phyloP scores from a whole-genome alignment of 2,888 invertebrate species.

The Apodemia hepburni region DNA sequence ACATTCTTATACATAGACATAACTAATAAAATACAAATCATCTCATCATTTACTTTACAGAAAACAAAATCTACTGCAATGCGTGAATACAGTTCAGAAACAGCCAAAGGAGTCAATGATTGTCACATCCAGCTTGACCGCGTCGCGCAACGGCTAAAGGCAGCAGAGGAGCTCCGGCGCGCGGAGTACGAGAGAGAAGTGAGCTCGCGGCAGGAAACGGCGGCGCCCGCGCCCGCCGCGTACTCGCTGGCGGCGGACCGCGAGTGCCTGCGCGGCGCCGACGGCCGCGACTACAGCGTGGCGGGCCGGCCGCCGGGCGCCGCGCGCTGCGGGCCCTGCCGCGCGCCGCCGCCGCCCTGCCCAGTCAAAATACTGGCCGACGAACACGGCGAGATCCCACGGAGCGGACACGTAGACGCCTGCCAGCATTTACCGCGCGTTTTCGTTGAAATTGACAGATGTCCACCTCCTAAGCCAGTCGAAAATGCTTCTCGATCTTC shows the following conservation, averaged over 20 bases:
- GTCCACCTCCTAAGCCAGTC: conserved; percentile 3
- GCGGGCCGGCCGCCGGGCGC: conserved; percentile 18
- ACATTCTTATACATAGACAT: too few relatives aligned
- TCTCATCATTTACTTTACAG: not conserved
- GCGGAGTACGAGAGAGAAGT: conserved; percentile 25
- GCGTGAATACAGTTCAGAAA: not conserved
- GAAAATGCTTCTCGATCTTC: not conserved
- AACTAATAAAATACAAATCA: not conserved
- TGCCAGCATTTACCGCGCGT: conserved; percentile 49
- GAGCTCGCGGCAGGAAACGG: conserved; percentile 21
- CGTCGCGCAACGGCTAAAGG: conserved; percentile 27
- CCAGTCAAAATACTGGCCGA: conserved; percentile 38
- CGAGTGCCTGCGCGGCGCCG: conserved; percentile 40
- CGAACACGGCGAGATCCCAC: conserved; percentile 38
- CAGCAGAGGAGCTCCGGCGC: conserved; percentile 31
- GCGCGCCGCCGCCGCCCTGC: conserved; percentile 38
- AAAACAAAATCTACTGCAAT: not conserved
- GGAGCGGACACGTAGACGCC: conserved; percentile 37
- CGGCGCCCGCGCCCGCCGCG: conserved; percentile 21
- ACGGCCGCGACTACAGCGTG: conserved; percentile 39
- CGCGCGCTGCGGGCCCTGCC: conserved; percentile 25
- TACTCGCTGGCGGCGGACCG: conserved; percentile 32
- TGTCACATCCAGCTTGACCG: conserved; percentile 34
- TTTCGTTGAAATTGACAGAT: conserved; percentile 45
- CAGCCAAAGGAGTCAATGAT: conserved; percentile 20